Evolutionary conservation across 2,113 vertebrate species (phyloP), one percentile per base, ranked within the genome.

Genomic region (Copsychus sechellarum): DNA sequence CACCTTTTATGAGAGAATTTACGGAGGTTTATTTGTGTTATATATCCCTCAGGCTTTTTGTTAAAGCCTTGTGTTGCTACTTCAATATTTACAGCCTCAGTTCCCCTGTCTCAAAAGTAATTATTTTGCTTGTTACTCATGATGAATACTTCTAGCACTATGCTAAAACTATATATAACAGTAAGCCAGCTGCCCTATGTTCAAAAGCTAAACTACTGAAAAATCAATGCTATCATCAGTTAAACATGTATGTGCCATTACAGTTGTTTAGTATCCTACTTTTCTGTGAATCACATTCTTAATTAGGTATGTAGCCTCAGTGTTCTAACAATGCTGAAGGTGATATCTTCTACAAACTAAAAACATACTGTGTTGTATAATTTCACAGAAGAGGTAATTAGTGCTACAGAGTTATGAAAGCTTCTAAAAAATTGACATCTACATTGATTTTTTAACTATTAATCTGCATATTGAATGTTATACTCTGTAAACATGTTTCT

Each of bases 201-300:
- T 94, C 29, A 53, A 38, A 48, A 80, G 21, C 38, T 89, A 72
- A 90, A 80, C 47, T 88, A 48, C 45, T 77, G 88, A 92, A 90
- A 93, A 96, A 96, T 92, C 76, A 64, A 62, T 88, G 38, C 5
- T 88, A 26, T 86, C 54, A 83, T 84, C 92, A 95, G 72, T 92
- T 91, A 81, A 70, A 90, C 54, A 93, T 90, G 80, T 58, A 88
- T 17, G 17, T 92, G n/a, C 43, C 56, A 28, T 83, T 71, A 45
- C n/a, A 48, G 8, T 45, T 67, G 33, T 92, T 94, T 94, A 79
- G 67, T 88, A 53, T n/a, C 25, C 11, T 13, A 10, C 19, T 78
- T 82, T 64, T 48, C 65, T 89, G 50, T 22, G 8, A 69, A 83
- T 61, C 47, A 8, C 61, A 38, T 86, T 43, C 62, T 94, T 91